Base-by-base conservation (phyloP, 2,888 invertebrate genomes). In the Apodemia hepburni region DNA sequence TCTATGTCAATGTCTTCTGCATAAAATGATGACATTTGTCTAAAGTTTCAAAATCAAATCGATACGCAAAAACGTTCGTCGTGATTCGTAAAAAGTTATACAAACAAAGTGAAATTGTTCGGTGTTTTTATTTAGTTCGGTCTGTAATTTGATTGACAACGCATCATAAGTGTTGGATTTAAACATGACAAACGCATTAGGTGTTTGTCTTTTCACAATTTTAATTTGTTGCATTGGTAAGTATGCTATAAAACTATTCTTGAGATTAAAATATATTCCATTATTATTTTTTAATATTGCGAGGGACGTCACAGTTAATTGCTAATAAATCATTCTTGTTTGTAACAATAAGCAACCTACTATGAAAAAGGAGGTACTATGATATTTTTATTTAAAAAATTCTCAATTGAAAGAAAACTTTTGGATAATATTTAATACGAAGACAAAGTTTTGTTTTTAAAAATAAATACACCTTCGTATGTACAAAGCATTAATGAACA, bases 121-220 rank as follows among this genome's bases (percentile, higher is more conserved):
- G 74, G 79, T 85, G 71, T 76, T 82, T 78, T 71, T 58, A 45
- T 65, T 67, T 68, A 71, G 66, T 69, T 76, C 79, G 79, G 75
- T 72, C 69, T 66, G 69, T 66, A 76, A 73, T 66, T 70, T 70
- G 71, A 73, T 73, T 72, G 70, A 78, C 80, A 76, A 74, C 75
- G 76, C 77, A 79, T 68, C 67, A 71, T 75, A 75, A 77, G 72
- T 72, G 49, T 57, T 59, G 61, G 61, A 66, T 66, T 73, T 73
- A 65, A 84, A 74, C 74, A 91, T 91, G 90, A 79, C 87, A 78
- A 91, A 88, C 85, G 77, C 83, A 63, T 70, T 81, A 61, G 80
- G 77, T 79, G 84, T 89, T 87, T 88, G 89, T 85, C 85, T 90
- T 65, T 66, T 85, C 65, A 69, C 76, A 60, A 65, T 79, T 68